Conservation (phyloP, 2,797 vertebrate genomes). For the Danio kyathit region DNA sequence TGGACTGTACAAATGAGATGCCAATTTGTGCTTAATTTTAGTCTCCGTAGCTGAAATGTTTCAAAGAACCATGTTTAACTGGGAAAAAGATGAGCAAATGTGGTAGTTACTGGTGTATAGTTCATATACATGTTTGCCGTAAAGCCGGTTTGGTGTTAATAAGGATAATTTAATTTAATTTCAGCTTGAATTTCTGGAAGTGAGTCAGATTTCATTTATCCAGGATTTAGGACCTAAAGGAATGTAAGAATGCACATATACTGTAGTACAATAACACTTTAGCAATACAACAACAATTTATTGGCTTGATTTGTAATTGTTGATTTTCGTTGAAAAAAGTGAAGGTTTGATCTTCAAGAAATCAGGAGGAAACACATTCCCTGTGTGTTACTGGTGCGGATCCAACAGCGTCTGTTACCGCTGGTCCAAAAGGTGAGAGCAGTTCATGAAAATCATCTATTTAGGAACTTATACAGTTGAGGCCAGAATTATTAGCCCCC, state of each 20-base stretch:
- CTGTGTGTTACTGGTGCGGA: slow-evolving; percentile 67
- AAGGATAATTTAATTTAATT: slow-evolving; percentile 50
- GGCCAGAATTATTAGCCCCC: too few relatives aligned
- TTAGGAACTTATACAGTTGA: neutral
- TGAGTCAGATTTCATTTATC: slow-evolving; percentile 63
- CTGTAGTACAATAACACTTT: neutral
- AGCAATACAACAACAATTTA: neutral
- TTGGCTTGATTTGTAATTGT: neutral
- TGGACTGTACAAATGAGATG: slow-evolving; percentile 7
- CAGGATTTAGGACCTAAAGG: slow-evolving; percentile 61
- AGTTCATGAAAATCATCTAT: neutral
- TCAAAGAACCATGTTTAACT: slow-evolving; percentile 66
- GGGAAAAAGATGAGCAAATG: slow-evolving; percentile 66
- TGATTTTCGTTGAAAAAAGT: slow-evolving; percentile 48
- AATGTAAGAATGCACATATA: slow-evolving; percentile 54
- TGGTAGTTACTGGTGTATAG: slow-evolving; percentile 9
- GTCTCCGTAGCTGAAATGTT: neutral
- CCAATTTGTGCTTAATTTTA: slow-evolving; percentile 24
- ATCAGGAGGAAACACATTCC: slow-evolving; percentile 66
- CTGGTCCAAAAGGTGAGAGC: slow-evolving; percentile 66
- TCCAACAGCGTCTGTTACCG: slow-evolving; percentile 66
- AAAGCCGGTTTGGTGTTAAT: slow-evolving; percentile 26
- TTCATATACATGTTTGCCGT: slow-evolving; percentile 23
- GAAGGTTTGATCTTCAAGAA: slow-evolving; percentile 67
- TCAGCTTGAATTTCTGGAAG: slow-evolving; percentile 59